A percentile compares a stretch with the other conserved stretches of the same genome.
These are phyloP conservation scores for Scaptodrosophila lebanonensis DNA, from an alignment of 1,140 invertebrate genomes.

Conservation along the genomic window DNA sequence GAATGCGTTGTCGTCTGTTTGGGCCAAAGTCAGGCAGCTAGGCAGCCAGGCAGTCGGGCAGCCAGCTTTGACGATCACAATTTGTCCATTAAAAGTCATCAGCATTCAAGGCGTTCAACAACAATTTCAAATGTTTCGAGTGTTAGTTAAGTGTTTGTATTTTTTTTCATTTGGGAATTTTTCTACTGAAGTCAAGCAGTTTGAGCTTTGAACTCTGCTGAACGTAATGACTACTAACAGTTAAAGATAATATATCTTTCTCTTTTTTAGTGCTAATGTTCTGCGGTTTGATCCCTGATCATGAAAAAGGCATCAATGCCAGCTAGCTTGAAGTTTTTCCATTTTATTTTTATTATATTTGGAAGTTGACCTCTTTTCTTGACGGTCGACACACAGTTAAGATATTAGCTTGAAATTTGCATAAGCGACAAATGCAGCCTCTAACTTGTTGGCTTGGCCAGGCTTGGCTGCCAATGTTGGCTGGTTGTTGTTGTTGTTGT, in stretches of 20 bases:
- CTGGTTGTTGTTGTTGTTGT: slow-evolving; percentile 8
- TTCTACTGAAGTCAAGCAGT: not conserved
- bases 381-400: too few species aligned
- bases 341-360: too few species aligned
- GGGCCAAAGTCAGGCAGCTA: not conserved
- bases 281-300: slow-evolving; percentile 55
- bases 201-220: too few species aligned
- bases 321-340: slow-evolving; percentile 54
- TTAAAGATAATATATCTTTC: too few species aligned
- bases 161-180: not conserved
- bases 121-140: slow-evolving; percentile 50
- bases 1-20: slow-evolving; percentile 29
- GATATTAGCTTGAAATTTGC: slow-evolving; percentile 38
- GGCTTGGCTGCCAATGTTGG: too few species aligned
- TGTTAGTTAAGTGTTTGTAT: slow-evolving; percentile 45
- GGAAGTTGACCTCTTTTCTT: too few species aligned
- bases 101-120: slow-evolving; percentile 71
- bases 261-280: not conserved
- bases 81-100: slow-evolving; percentile 59
- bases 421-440: slow-evolving; percentile 39
- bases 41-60: too few species aligned
- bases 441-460: too few species aligned
- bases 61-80: too few species aligned
- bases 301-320: slow-evolving; percentile 55
- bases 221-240: too few species aligned